A percentile compares a stretch with the other conserved stretches of the same genome.
These are phyloP conservation scores for Platysteira castanea DNA, from an alignment of 2,113 vertebrate genomes.

Conservation along the genomic window DNA sequence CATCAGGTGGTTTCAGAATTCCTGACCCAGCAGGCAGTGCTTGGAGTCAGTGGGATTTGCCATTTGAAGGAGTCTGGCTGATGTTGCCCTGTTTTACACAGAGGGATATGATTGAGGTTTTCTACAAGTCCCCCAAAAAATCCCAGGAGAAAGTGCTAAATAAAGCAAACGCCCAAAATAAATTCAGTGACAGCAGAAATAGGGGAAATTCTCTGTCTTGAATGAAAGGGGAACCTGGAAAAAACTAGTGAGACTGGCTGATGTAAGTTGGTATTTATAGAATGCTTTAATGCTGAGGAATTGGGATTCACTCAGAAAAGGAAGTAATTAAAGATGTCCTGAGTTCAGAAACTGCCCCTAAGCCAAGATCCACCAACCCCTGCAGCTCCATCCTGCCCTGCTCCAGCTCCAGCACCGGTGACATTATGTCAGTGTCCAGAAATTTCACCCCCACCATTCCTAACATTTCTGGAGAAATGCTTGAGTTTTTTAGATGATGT, in stretches of 20 bases:
- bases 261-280: background rate
- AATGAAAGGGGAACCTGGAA: background rate
- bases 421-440: background rate
- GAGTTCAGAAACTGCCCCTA: background rate
- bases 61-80: background rate
- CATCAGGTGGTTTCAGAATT: background rate
- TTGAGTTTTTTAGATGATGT: background rate
- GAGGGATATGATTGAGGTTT: background rate
- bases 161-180: background rate
- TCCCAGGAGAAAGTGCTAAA: constrained; percentile 30
- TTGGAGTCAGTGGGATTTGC: background rate
- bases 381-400: background rate
- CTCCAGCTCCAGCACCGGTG: rapidly evolving
- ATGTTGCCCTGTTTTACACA: background rate
- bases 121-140: background rate
- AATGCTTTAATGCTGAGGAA: background rate
- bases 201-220: background rate
- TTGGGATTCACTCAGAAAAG: background rate
- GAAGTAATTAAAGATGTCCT: background rate
- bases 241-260: background rate
- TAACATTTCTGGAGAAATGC: background rate
- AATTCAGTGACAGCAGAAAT: background rate
- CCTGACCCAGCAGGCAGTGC: background rate
- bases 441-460: background rate
- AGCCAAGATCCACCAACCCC: background rate